These are phyloP conservation scores for Uromys caudimaculatus DNA, from an alignment of 2,797 vertebrate species.

Conservation along the genomic window DNA sequence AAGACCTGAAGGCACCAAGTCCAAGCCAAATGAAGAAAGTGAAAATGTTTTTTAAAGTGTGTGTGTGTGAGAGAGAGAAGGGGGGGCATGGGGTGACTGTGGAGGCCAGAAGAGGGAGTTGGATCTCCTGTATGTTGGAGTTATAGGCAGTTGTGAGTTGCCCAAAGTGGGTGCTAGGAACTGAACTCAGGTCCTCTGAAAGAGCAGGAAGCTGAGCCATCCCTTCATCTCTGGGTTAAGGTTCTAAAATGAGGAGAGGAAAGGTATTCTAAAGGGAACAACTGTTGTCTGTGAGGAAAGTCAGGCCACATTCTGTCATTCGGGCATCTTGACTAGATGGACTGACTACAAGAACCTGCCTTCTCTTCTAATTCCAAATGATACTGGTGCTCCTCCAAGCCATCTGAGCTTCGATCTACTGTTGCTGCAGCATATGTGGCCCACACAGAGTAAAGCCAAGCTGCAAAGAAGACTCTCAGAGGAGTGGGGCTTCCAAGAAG, in stretches of 20 bases:
- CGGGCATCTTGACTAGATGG: neutral
- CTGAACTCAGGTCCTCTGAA: neutral
- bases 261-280: neutral
- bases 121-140: neutral
- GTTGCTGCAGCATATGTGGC: neutral
- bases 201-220: neutral
- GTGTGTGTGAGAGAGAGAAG: neutral
- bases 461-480: neutral
- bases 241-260: neutral
- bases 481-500: neutral
- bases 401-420: neutral
- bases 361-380: constrained; percentile 43
- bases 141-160: neutral
- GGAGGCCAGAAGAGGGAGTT: neutral
- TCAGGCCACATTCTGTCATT: neutral
- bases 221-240: neutral
- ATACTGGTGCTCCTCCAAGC: neutral
- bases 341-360: neutral
- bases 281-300: neutral
- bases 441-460: neutral
- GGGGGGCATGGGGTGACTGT: neutral
- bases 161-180: neutral
- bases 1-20: neutral
- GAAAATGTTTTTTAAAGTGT: neutral
- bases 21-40: neutral